Percentiles rank a stretch among this genome's conserved stretches.
These are phyloP conservation scores for Octopus bimaculoides DNA, from an alignment of 1,140 invertebrate genomes.

Conservation along the genomic window DNA sequence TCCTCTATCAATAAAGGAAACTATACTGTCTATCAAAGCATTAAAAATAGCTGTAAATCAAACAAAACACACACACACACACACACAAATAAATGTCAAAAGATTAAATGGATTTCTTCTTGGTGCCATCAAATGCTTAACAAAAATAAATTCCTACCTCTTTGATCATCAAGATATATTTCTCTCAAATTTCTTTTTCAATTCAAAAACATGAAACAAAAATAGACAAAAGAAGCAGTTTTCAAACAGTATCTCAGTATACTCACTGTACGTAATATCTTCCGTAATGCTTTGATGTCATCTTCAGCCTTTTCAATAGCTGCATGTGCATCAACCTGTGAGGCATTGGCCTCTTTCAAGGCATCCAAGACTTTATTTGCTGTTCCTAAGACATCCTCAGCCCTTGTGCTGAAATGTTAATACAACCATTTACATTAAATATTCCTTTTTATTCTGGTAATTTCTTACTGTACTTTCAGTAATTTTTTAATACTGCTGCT, in stretches of 20 bases:
- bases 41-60: no score
- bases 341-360: conserved; percentile 69
- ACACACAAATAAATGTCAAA: no score
- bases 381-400: conserved; percentile 59
- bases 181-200: not conserved
- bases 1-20: no score
- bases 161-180: not conserved
- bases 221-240: not conserved
- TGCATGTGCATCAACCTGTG: conserved; percentile 73
- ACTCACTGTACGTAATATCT: conserved; percentile 67
- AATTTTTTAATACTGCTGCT: not conserved
- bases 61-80: no score
- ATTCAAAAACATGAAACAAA: not conserved
- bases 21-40: no score
- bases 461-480: not conserved
- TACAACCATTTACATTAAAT: not conserved
- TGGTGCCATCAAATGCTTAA: not conserved
- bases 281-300: conserved; percentile 74
- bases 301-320: conserved; percentile 78
- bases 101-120: not conserved
- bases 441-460: not conserved
- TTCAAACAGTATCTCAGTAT: not conserved
- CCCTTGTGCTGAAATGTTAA: conserved; percentile 54
- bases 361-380: conserved; percentile 64
- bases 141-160: not conserved